A percentile compares a stretch with the other conserved stretches of the same genome.
phyloP scores from a whole-genome alignment of 2,888 invertebrate genomes.

The Cryptocephalus primarius region DNA sequence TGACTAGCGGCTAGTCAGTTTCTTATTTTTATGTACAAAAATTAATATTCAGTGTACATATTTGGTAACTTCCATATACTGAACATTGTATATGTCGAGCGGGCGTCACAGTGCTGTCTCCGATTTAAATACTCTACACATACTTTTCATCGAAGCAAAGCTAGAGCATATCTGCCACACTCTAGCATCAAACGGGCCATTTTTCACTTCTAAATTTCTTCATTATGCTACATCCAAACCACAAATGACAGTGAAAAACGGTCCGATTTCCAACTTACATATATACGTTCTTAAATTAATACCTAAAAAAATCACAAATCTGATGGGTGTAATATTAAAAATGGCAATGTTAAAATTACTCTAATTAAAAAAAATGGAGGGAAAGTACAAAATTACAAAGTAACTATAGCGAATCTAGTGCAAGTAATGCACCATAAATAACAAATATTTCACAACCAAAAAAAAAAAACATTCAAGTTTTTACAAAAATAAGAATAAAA shows the following conservation, averaged over 20 bases:
- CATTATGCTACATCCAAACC: no score
- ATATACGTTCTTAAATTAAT: no score
- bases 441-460: constrained; percentile 29
- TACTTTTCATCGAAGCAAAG: no score
- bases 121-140: no score
- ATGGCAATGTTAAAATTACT: constrained; percentile 26
- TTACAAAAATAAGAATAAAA: constrained; percentile 18
- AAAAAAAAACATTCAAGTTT: constrained; percentile 15
- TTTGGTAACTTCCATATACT: constrained; percentile 39
- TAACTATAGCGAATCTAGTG: constrained; percentile 15
- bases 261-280: no score
- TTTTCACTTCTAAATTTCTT: no score
- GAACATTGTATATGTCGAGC: constrained; percentile 23
- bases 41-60: constrained; percentile 33
- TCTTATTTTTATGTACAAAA: constrained; percentile 30
- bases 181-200: no score
- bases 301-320: constrained; percentile 31
- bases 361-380: neutral
- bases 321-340: constrained; percentile 26
- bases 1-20: constrained; percentile 38
- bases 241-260: no score
- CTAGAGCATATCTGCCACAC: no score
- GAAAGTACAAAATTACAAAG: neutral
- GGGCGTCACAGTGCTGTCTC: neutral
- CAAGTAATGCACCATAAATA: constrained; percentile 17